Evolutionary conservation across 2,888 invertebrate genomes (phyloP).

Genomic region (Smittia aterrima): DNA sequence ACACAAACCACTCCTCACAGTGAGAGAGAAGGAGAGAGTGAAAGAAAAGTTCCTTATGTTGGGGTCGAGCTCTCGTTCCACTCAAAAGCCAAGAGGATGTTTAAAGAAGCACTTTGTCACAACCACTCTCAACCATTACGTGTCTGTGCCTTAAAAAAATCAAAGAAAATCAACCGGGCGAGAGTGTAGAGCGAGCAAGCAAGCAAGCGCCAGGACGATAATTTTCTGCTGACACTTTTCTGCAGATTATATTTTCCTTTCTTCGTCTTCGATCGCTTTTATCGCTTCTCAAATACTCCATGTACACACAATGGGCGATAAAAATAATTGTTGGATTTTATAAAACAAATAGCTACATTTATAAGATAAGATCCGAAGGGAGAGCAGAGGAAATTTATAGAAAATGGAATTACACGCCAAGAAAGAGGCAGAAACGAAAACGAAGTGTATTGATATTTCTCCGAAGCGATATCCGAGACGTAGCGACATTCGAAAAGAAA

Average conservation of each 20-base stretch:
- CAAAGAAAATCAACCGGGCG: not conserved
- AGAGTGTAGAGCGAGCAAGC: not conserved
- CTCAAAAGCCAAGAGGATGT: not conserved
- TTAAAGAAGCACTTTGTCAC: slow-evolving; percentile 33
- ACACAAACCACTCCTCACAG: too few relatives aligned
- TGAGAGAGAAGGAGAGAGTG: not conserved
- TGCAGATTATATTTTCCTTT: not conserved
- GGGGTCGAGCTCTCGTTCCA: not conserved
- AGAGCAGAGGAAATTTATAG: slow-evolving; percentile 22
- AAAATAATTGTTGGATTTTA: slow-evolving; percentile 41
- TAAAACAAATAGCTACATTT: slow-evolving; percentile 42
- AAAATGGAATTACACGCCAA: slow-evolving; percentile 35
- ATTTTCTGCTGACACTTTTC: slow-evolving; percentile 19
- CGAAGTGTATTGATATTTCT: slow-evolving; percentile 18
- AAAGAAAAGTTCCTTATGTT: not conserved
- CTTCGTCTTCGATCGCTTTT: slow-evolving; percentile 17
- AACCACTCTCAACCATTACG: slow-evolving; percentile 32
- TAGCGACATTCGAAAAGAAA: slow-evolving; percentile 1
- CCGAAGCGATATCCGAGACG: not conserved
- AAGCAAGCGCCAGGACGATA: not conserved
- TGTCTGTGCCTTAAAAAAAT: slow-evolving; percentile 3
- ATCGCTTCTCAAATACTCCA: slow-evolving; percentile 5
- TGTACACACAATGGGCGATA: slow-evolving; percentile 37
- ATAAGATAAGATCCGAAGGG: slow-evolving; percentile 39
- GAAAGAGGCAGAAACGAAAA: too few relatives aligned